These are phyloP conservation scores for Drosophila nigritarsus DNA, from an alignment of 2,888 invertebrate genomes.

Conservation along the genomic window DNA sequence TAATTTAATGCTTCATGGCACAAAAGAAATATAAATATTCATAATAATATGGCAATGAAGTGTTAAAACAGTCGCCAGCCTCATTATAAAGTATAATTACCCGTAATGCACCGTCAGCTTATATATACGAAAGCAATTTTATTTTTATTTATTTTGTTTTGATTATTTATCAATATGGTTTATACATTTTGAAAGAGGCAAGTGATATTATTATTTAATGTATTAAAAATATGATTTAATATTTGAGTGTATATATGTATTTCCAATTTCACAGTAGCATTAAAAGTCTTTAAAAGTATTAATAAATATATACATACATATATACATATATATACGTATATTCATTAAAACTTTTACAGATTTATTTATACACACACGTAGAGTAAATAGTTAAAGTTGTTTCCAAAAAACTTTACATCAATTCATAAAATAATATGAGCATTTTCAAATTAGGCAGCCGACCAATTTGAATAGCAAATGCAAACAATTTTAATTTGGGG, in stretches of 20 bases:
- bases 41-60: slow-evolving; percentile 25
- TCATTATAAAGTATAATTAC: slow-evolving; percentile 7
- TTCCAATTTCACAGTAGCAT: neutral
- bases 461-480: slow-evolving; percentile 54
- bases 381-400: neutral
- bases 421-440: slow-evolving; percentile 26
- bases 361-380: neutral
- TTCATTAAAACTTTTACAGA: neutral
- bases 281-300: no score
- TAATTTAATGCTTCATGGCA: slow-evolving; percentile 21
- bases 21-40: slow-evolving; percentile 4
- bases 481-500: slow-evolving; percentile 22
- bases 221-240: neutral
- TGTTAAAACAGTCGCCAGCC: slow-evolving; percentile 26
- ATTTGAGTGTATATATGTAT: neutral
- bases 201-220: neutral
- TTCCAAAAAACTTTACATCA: slow-evolving; percentile 1
- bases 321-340: neutral
- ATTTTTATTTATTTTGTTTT: neutral
- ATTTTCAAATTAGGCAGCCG: slow-evolving; percentile 36
- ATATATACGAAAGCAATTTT: neutral
- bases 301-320: neutral
- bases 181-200: neutral
- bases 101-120: slow-evolving; percentile 5
- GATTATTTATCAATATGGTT: neutral